Evolutionary conservation across 2,888 invertebrate genomes (phyloP).

Genomic region (Lasioglossum villosulum): DNA sequence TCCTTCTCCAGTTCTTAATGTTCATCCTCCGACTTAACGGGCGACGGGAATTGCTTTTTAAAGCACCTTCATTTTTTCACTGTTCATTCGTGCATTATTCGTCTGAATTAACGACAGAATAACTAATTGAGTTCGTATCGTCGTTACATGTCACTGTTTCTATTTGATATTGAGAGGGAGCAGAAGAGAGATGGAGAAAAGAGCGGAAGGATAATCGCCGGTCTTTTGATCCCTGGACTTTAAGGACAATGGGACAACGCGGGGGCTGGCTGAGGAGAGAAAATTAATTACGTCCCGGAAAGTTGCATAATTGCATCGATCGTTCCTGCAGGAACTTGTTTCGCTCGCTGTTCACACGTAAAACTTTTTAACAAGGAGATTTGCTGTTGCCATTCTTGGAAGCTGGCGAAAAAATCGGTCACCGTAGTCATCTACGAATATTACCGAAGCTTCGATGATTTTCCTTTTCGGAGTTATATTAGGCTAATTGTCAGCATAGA

Average conservation of each 20-base stretch:
- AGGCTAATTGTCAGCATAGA: not conserved
- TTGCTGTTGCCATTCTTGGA: not conserved
- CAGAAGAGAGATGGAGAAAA: not conserved
- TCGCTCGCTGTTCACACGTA: conserved; percentile 51
- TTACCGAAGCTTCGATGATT: not conserved
- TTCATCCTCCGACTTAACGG: not conserved
- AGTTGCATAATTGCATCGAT: conserved; percentile 64
- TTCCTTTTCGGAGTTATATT: not conserved
- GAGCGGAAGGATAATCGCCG: not conserved
- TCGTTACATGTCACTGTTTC: not conserved
- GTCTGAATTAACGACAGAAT: not conserved
- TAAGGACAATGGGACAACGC: not conserved
- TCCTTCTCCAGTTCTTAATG: not conserved
- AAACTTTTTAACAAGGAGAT: conserved; percentile 33
- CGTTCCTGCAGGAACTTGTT: conserved; percentile 48
- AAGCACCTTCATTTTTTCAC: not conserved
- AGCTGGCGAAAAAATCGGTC: not conserved
- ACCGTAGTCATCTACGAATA: not conserved
- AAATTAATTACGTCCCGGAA: conserved; percentile 40
- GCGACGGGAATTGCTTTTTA: not conserved
- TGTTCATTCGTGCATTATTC: not conserved
- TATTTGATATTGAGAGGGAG: not conserved
- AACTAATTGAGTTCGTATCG: not conserved
- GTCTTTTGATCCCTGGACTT: conserved; percentile 6
- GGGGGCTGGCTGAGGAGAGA: not conserved